Evolutionary conservation across 2,113 vertebrate genomes (phyloP).

Genomic region (Sorex fumeus): DNA sequence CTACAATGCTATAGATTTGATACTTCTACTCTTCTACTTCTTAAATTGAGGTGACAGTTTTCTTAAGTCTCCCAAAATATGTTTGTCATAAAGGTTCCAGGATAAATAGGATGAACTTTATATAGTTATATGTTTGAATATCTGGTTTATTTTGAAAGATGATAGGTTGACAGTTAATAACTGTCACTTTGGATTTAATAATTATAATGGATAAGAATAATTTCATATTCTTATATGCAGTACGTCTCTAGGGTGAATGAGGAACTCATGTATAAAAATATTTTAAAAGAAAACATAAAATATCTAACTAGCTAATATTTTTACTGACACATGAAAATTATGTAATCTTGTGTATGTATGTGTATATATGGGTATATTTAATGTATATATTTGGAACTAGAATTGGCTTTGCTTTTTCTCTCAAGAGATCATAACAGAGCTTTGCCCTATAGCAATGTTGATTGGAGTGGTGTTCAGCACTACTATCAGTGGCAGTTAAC

Average conservation of each 20-base stretch:
- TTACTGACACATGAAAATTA: constrained; percentile 36
- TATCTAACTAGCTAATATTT: constrained; percentile 44
- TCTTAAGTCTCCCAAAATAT: constrained; percentile 68
- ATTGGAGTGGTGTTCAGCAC: constrained; percentile 43
- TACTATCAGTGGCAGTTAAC: constrained; percentile 63
- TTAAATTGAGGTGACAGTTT: constrained; percentile 75
- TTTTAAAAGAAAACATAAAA: neutral
- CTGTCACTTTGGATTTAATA: constrained; percentile 68
- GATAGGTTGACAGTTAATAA: constrained; percentile 66
- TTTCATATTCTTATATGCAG: neutral
- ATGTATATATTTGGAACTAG: neutral
- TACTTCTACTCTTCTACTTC: neutral
- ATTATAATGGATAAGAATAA: constrained; percentile 58
- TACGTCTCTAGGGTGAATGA: neutral
- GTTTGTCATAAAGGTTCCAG: constrained; percentile 53
- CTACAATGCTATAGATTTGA: neutral
- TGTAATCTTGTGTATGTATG: neutral
- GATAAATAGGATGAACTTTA: constrained; percentile 58
- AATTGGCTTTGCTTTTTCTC: constrained; percentile 25
- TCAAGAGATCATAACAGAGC: neutral
- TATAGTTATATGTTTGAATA: constrained; percentile 57
- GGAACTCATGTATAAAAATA: neutral
- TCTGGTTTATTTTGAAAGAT: constrained; percentile 72
- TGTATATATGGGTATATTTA: neutral
- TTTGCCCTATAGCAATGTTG: constrained; percentile 57